Evolutionary conservation across 2,888 invertebrate genomes (phyloP).

Genomic region (Oligia latruncula): DNA sequence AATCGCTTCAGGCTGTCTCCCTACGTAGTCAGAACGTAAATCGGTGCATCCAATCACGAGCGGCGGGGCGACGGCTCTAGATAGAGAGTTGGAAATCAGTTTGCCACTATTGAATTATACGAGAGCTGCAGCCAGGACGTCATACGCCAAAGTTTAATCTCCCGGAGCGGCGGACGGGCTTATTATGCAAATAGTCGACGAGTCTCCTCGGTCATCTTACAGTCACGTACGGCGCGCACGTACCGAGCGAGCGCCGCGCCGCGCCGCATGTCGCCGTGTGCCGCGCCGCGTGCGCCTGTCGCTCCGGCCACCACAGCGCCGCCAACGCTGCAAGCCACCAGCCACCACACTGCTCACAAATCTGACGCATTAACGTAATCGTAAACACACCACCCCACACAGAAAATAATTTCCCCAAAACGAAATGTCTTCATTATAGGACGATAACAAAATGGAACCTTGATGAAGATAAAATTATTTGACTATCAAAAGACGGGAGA

Average conservation of each 20-base stretch:
- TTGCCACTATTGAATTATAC: slow-evolving; percentile 89
- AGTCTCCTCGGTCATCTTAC: slow-evolving; percentile 83
- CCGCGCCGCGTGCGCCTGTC: slow-evolving; percentile 1
- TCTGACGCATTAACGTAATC: slow-evolving; percentile 56
- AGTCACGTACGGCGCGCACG: slow-evolving; percentile 80
- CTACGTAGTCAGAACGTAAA: slow-evolving; percentile 73
- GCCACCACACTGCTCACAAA: slow-evolving; percentile 54
- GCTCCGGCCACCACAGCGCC: slow-evolving; percentile 15
- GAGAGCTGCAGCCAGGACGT: slow-evolving; percentile 86
- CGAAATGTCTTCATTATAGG: slow-evolving; percentile 78
- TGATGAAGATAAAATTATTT: slow-evolving; percentile 86
- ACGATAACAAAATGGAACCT: slow-evolving; percentile 78
- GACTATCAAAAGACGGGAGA: slow-evolving; percentile 84
- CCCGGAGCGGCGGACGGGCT: slow-evolving; percentile 86
- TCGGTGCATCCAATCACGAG: slow-evolving; percentile 83
- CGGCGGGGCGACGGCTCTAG: slow-evolving; percentile 70
- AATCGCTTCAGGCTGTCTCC: slow-evolving; percentile 75
- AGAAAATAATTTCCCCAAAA: slow-evolving; percentile 66
- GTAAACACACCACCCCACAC: slow-evolving; percentile 45
- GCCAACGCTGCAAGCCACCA: slow-evolving; percentile 40
- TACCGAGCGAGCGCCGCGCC: slow-evolving; percentile 55
- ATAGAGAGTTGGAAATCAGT: slow-evolving; percentile 86
- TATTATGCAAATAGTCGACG: slow-evolving; percentile 87
- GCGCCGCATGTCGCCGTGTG: slow-evolving; percentile 47
- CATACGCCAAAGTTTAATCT: slow-evolving; percentile 89